These are phyloP conservation scores for Oxyura jamaicensis DNA, from an alignment of 2,113 vertebrate species.

Conservation along the genomic window DNA sequence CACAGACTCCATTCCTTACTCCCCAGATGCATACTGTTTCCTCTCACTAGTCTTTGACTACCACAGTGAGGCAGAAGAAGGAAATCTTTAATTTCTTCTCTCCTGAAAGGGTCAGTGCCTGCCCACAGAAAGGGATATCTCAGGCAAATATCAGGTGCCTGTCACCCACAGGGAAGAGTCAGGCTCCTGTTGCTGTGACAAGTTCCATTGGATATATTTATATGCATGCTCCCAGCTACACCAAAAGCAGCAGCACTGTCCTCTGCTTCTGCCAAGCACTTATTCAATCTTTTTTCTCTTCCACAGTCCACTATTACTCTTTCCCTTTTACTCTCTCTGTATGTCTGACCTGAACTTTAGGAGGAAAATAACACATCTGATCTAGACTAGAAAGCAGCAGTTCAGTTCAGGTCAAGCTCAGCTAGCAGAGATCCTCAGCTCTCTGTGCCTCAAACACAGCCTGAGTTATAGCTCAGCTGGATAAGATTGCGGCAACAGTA, in stretches of 20 bases:
- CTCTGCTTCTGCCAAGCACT: neutral
- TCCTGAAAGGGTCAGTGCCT: neutral
- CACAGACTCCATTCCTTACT: neutral
- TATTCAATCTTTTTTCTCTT: neutral
- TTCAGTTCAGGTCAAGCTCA: neutral
- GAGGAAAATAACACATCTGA: neutral
- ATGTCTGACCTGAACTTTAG: neutral
- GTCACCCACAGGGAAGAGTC: neutral
- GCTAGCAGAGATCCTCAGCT: neutral
- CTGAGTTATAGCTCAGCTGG: neutral
- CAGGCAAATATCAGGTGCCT: neutral
- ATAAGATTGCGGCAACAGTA: neutral
- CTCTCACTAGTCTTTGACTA: neutral
- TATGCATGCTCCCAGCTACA: neutral
- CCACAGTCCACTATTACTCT: neutral
- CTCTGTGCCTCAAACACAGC: neutral
- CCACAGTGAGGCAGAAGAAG: neutral
- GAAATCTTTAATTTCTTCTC: neutral
- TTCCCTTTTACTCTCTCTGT: neutral
- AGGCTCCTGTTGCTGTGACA: neutral
- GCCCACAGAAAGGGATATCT: neutral
- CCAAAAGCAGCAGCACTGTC: neutral
- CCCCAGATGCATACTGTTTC: neutral
- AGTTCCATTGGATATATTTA: neutral
- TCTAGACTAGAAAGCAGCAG: neutral